Evolutionary conservation across 2,888 invertebrate species (phyloP).

Genomic region (Pristionchus mayeri): DNA sequence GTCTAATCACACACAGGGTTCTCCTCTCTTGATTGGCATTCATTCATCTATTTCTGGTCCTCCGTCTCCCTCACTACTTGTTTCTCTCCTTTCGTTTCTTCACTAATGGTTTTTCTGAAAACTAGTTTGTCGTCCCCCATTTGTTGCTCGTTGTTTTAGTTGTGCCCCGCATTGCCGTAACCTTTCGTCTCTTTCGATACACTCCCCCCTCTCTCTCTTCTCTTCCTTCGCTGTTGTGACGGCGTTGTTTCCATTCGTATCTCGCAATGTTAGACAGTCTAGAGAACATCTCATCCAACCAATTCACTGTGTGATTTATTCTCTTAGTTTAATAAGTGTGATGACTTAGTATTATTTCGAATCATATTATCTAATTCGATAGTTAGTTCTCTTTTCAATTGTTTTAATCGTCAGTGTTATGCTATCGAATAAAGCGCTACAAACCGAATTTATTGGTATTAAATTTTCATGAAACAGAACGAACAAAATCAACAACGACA

Average conservation of each 20-base stretch:
- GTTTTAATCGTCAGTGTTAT: conserved; percentile 38
- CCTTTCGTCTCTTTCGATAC: background rate
- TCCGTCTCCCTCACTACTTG: background rate
- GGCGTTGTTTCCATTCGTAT: background rate
- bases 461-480: background rate
- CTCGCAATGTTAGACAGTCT: conserved; percentile 3
- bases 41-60: conserved; percentile 2
- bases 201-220: background rate
- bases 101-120: conserved; percentile 35
- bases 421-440: conserved; percentile 34
- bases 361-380: background rate
- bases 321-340: background rate
- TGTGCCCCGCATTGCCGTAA: conserved; percentile 2
- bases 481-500: conserved; percentile 21
- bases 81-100: background rate
- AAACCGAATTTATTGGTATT: background rate
- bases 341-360: background rate
- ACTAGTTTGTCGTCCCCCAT: background rate
- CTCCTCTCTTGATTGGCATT: background rate
- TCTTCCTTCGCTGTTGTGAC: conserved; percentile 17
- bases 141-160: conserved; percentile 33
- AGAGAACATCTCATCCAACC: background rate
- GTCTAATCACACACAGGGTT: background rate
- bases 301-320: background rate
- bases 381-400: conserved; percentile 25